Conservation (phyloP, 2,797 vertebrate genomes). For the Myotis myotis region DNA sequence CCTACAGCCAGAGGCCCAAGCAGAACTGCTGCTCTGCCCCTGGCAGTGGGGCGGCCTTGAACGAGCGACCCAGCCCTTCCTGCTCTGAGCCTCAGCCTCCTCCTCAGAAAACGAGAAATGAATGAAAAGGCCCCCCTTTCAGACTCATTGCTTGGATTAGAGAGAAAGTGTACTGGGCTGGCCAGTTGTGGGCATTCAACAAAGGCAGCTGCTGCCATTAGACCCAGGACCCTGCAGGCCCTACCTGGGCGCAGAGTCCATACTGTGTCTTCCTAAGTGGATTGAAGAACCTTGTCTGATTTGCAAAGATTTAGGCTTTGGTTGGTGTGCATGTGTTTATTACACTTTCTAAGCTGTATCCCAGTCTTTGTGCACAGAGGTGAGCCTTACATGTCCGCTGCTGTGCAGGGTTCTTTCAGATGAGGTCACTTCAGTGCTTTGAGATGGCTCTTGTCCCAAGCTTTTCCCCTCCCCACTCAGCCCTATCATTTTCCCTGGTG, state of each 20-base stretch:
- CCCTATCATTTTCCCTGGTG: neutral
- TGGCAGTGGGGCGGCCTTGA: neutral
- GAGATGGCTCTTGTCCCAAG: neutral
- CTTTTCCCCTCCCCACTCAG: neutral
- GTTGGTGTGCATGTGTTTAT: neutral
- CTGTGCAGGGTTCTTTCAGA: neutral
- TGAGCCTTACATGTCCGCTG: neutral
- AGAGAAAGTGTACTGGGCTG: neutral
- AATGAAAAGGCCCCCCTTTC: neutral
- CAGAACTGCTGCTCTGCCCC: neutral
- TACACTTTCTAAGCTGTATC: neutral
- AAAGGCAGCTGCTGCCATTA: neutral
- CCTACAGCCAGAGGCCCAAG: neutral
- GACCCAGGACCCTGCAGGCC: neutral
- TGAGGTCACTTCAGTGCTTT: neutral
- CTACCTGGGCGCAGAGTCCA: neutral
- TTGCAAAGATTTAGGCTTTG: neutral
- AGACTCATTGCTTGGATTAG: neutral
- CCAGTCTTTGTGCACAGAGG: neutral
- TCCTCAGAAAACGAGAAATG: neutral
- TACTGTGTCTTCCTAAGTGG: neutral
- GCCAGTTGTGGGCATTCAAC: neutral
- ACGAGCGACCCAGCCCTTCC: neutral
- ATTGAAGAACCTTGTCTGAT: neutral
- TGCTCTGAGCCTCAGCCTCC: neutral